Base-by-base conservation (phyloP, 2,113 vertebrate species). In the Oncorhynchus kisutch region DNA sequence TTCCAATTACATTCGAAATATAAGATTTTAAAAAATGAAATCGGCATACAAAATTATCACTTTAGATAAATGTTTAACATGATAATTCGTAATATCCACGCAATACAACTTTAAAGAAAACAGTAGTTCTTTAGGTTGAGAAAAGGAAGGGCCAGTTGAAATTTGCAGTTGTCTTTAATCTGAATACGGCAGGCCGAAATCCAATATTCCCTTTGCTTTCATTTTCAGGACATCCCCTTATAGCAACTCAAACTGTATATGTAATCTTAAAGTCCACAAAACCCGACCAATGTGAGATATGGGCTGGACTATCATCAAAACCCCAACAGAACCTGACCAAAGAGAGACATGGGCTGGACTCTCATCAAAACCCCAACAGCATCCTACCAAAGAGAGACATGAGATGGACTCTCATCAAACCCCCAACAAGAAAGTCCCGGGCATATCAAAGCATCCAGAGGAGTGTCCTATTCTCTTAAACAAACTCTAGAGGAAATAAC, bases 401-500 rank as follows among this genome's bases (percentile, higher is more conserved):
- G 76, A 67, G 31, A 72, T 68, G 77, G 67, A 82, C 54, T 73
- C 39, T 20, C 67, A 70, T 78, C 82, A 79, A 83, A 76, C 69
- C 20, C 72, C 77, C 66, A 83, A 79, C 76, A 77, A 39, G 34
- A 77, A 77, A 80, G 51, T 71, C 76, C 68, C 25, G 71, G 16
- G n/a, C 60, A 67, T 79, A 79, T 81, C 77, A 80, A 79, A 80
- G 77, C 72, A 64, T 75, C 76, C 72, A 54, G 45, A 81, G 59
- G 34, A 81, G 67, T 22, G 76, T 70, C 74, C 67, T 74, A 81
- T 75, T 79, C 72, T 80, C 62, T 78, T 57, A 81, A 83, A 86
- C 73, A 74, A 82, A 77, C 68, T 67, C 62, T 73, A 8, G 5
- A 57, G 5, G 20, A 18, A 57, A 73, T 70, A 82, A 78, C 54